These are phyloP conservation scores for Anoplopoma fimbria DNA, from an alignment of 2,113 vertebrate genomes.

Conservation along the genomic window DNA sequence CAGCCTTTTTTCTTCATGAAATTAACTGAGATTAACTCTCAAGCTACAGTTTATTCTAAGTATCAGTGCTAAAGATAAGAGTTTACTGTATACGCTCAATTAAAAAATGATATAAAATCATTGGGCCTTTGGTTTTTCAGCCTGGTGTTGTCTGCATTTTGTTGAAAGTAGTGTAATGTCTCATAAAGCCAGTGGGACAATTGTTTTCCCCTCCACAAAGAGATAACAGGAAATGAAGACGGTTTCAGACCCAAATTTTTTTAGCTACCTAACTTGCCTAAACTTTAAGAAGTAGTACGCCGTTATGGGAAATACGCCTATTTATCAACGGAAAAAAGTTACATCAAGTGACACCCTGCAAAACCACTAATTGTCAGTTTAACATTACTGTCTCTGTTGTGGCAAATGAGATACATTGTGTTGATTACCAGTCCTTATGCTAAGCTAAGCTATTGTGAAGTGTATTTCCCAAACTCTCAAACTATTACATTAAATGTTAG, in stretches of 20 bases:
- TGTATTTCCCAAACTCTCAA: conserved; percentile 1
- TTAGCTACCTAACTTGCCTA: not conserved
- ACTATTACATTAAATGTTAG: not conserved
- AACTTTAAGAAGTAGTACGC: not conserved
- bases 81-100: not conserved
- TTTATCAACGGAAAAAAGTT: not conserved
- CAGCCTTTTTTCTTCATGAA: not conserved
- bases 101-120: not conserved
- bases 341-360: too few relatives aligned
- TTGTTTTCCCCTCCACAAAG: not conserved
- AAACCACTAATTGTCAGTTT: not conserved
- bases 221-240: not conserved
- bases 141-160: not conserved
- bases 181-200: not conserved
- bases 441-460: not conserved
- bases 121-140: not conserved
- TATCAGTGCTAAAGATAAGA: not conserved
- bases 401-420: not conserved
- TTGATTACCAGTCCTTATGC: not conserved
- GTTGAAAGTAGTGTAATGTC: not conserved
- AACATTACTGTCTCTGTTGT: not conserved
- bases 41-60: not conserved
- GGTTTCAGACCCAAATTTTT: not conserved
- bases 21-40: not conserved
- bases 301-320: not conserved